Evolutionary conservation across 37 sponge, comb jelly and placozoan genomes (phyloP).

Genomic region (Amphimedon queenslandica): DNA sequence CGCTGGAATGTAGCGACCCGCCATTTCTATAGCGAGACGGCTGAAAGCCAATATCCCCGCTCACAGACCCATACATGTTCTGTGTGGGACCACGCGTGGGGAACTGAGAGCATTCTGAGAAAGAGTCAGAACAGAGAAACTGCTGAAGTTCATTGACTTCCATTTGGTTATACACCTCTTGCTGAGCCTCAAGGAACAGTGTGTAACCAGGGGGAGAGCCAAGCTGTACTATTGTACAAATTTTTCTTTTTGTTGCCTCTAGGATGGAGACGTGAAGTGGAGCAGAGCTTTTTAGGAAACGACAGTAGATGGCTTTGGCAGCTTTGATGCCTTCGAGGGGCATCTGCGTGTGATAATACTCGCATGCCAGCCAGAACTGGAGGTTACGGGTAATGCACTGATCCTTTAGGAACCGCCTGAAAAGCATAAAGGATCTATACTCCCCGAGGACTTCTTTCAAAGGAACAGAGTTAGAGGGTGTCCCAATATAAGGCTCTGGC

Average conservation of each 20-base stretch:
- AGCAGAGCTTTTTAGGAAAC: conserved; percentile 47
- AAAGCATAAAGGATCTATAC: conserved; percentile 19
- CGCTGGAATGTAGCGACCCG: conserved; percentile 49
- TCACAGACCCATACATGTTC: background rate
- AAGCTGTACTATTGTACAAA: conserved; percentile 20
- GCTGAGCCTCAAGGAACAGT: conserved; percentile 46
- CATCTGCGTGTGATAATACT: conserved; percentile 4
- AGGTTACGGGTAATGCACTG: conserved; percentile 55
- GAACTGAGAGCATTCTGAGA: conserved; percentile 22
- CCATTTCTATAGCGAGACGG: conserved; percentile 21
- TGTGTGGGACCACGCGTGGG: background rate
- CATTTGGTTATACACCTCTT: conserved; percentile 47
- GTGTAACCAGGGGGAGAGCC: background rate
- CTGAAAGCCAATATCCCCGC: background rate
- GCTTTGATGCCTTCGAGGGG: conserved; percentile 5
- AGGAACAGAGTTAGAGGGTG: background rate
- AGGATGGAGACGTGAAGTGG: conserved; percentile 30
- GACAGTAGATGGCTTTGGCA: conserved; percentile 49
- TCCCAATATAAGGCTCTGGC: background rate
- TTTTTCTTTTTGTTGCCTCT: conserved; percentile 10
- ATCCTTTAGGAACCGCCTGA: conserved; percentile 50
- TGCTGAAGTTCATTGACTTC: conserved; percentile 44
- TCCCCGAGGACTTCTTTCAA: conserved; percentile 4
- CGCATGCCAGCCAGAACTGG: conserved; percentile 64
- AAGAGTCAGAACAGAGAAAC: conserved; percentile 48